Evolutionary conservation across 30 jellyfish, hydroid and myxozoan genomes (phyloP).

Genomic region (Aurelia sp.): DNA sequence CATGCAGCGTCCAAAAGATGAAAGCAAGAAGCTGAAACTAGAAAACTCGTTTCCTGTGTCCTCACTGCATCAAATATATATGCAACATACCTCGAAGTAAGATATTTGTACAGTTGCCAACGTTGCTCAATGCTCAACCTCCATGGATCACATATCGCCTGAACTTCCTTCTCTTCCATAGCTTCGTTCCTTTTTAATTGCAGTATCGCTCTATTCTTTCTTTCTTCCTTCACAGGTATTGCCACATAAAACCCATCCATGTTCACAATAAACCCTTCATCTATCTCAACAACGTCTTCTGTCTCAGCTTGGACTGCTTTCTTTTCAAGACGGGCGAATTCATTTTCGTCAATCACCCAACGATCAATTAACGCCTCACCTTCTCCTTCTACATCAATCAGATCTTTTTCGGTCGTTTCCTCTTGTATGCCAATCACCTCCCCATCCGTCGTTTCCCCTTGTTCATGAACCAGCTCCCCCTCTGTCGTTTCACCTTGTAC

Average conservation of each 20-base stretch:
- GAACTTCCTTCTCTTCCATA: slow-evolving; percentile 47
- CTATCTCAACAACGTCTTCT: slow-evolving; percentile 9
- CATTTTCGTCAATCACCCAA: slow-evolving; percentile 67
- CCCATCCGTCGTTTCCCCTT: too few species aligned
- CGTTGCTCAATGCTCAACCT: slow-evolving; percentile 33
- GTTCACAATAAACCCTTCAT: not conserved
- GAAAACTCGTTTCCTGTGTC: not conserved
- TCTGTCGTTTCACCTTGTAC: slow-evolving; percentile 74
- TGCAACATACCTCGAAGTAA: slow-evolving; percentile 2
- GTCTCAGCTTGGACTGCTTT: slow-evolving; percentile 30
- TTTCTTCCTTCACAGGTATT: slow-evolving; percentile 23
- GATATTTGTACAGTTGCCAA: slow-evolving; percentile 64
- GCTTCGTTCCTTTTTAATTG: not conserved
- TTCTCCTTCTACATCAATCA: slow-evolving; percentile 74
- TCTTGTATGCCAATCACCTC: not conserved
- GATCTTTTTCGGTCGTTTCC: slow-evolving; percentile 2
- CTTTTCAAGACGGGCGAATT: slow-evolving; percentile 26
- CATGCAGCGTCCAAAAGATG: too few species aligned
- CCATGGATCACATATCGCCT: slow-evolving; percentile 56
- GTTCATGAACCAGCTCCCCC: too few species aligned
- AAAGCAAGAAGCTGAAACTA: too few species aligned
- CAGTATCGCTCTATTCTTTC: slow-evolving; percentile 31
- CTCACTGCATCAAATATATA: slow-evolving; percentile 1
- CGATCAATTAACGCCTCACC: slow-evolving; percentile 76
- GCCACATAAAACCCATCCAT: slow-evolving; percentile 32